A percentile compares a stretch with the other conserved stretches of the same genome.
Conservation (phyloP, 2,113 vertebrate genomes). For the Pluvianellus socialis region DNA sequence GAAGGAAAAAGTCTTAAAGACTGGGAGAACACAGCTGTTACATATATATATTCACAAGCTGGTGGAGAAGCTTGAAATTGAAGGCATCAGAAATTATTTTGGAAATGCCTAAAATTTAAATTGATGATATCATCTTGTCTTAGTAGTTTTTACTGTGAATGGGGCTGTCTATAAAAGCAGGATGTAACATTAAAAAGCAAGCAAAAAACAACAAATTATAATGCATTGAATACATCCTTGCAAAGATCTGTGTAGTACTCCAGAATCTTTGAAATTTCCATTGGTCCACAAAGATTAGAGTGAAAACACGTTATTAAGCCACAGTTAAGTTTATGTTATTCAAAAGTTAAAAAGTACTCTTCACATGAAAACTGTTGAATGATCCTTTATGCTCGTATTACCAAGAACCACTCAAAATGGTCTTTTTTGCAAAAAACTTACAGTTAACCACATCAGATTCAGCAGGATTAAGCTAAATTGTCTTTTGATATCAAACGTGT, state of each 20-base stretch:
- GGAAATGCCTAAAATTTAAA: not conserved
- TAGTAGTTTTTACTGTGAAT: not conserved
- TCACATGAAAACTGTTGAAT: slow-evolving; percentile 18
- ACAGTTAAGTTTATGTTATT: not conserved
- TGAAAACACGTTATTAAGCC: not conserved
- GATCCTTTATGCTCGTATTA: slow-evolving; percentile 32
- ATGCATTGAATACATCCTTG: not conserved
- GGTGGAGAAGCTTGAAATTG: not conserved
- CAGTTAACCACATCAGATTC: slow-evolving; percentile 54
- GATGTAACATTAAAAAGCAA: not conserved
- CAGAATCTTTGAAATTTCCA: not conserved
- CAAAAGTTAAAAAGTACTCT: not conserved
- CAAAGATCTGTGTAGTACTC: not conserved
- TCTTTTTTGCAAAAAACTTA: slow-evolving; percentile 41
- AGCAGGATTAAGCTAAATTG: slow-evolving; percentile 50
- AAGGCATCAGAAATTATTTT: not conserved
- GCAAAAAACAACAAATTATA: not conserved
- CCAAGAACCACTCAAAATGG: slow-evolving; percentile 34
- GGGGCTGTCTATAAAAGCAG: not conserved
- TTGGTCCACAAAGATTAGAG: not conserved
- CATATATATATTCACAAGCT: not conserved
- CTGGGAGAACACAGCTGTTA: not conserved
- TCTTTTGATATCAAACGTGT: slow-evolving; percentile 54
- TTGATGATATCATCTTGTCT: not conserved
- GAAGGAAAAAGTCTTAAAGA: not conserved